Percentiles rank a stretch among this genome's conserved stretches.
These are phyloP conservation scores for Struthio camelus DNA, from an alignment of 2,113 vertebrate species.

Conservation along the genomic window DNA sequence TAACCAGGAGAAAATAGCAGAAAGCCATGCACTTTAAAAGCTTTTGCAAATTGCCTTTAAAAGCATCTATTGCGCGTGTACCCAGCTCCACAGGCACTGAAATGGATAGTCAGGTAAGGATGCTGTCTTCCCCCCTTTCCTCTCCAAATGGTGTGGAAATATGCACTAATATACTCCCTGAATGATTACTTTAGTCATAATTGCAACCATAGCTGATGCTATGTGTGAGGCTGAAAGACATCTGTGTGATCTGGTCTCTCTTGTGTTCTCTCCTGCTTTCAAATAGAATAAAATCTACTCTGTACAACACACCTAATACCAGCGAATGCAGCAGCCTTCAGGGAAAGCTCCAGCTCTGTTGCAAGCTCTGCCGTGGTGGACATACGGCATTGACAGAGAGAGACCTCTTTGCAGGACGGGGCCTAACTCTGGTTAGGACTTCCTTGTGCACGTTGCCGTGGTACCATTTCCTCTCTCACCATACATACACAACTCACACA, in stretches of 20 bases:
- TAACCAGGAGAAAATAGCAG: neutral
- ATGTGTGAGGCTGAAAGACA: too few relatives aligned
- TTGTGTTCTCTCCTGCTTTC: neutral
- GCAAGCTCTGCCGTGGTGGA: fast-evolving
- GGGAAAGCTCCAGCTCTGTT: neutral
- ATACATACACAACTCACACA: fast-evolving
- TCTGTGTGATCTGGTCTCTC: neutral
- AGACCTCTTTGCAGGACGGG: neutral
- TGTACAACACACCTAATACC: neutral
- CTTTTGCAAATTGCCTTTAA: neutral
- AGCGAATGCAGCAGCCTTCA: neutral
- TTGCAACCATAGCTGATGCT: too few relatives aligned
- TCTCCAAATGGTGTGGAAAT: too few relatives aligned
- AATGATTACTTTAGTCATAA: too few relatives aligned
- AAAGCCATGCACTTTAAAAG: neutral
- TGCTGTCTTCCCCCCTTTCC: too few relatives aligned
- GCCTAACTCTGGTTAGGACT: neutral
- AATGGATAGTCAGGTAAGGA: too few relatives aligned
- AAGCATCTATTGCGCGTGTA: neutral
- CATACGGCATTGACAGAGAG: neutral
- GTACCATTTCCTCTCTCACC: neutral
- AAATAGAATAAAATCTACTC: neutral
- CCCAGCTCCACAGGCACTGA: too few relatives aligned
- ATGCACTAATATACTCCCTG: too few relatives aligned
- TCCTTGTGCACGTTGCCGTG: fast-evolving